phyloP scores from a whole-genome alignment of 2,888 invertebrate genomes.

The Dorcus parallelipipedus region DNA sequence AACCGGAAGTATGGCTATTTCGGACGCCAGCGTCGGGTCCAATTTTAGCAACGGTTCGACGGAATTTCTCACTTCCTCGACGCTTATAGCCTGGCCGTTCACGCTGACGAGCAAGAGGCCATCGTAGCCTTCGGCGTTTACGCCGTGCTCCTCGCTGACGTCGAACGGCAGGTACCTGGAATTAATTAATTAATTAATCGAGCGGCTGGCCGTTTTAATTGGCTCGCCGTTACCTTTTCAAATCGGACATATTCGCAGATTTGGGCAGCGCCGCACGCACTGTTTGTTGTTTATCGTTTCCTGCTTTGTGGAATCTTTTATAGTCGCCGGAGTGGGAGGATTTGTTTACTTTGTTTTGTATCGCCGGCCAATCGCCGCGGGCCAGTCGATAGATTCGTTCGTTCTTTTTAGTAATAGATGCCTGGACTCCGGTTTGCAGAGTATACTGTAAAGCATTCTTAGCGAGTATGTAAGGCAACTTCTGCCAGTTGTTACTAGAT shows the following conservation, averaged over 20 bases:
- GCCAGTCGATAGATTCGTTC: constrained; percentile 14
- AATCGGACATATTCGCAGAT: constrained; percentile 20
- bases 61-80: constrained; percentile 49
- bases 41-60: constrained; percentile 45
- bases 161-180: constrained; percentile 18
- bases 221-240: constrained; percentile 19
- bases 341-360: constrained; percentile 14
- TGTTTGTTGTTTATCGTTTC: constrained; percentile 13
- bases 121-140: constrained; percentile 50
- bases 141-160: constrained; percentile 21
- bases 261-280: constrained; percentile 4
- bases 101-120: constrained; percentile 60
- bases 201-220: background rate
- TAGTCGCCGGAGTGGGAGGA: constrained; percentile 16
- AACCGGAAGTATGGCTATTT: constrained; percentile 61
- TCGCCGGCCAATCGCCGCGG: constrained; percentile 18
- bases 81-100: constrained; percentile 50
- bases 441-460: no score
- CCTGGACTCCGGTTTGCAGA: no score
- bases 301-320: constrained; percentile 22
- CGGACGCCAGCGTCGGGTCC: constrained; percentile 55
- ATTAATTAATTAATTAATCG: constrained; percentile 2
- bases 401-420: background rate
- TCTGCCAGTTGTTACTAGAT: no score
- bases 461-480: no score